phyloP scores from a whole-genome alignment of 2,797 vertebrate species.

The Lates japonicus region DNA sequence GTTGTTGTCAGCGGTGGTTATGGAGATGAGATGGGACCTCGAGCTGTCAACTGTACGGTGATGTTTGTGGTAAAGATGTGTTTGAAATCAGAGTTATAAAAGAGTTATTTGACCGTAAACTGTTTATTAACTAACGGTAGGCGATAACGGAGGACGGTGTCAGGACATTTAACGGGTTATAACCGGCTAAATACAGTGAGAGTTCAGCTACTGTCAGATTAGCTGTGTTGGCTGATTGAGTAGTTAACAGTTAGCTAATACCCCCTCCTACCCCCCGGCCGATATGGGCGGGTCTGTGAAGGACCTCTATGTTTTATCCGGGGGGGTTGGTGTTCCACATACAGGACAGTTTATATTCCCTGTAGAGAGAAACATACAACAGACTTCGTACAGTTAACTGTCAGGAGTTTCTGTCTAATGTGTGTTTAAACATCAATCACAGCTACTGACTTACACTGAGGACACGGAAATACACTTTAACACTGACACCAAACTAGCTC shows the following conservation, averaged over 20 bases:
- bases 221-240: slow-evolving; percentile 32
- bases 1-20: slow-evolving; percentile 85
- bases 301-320: neutral
- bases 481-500: neutral
- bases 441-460: neutral
- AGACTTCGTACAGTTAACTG: neutral
- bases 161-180: neutral
- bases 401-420: neutral
- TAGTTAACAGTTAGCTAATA: slow-evolving; percentile 53
- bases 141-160: neutral
- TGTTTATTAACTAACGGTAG: rapidly evolving
- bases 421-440: neutral
- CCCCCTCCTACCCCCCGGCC: neutral
- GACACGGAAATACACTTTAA: neutral
- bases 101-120: neutral
- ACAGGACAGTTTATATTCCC: neutral
- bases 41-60: slow-evolving; percentile 68
- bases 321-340: neutral
- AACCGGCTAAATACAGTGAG: neutral
- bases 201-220: slow-evolving; percentile 19
- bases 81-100: neutral
- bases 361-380: neutral
- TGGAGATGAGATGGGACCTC: slow-evolving; percentile 80
- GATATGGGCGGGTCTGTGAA: slow-evolving; percentile 4
- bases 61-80: slow-evolving; percentile 67